Percentiles rank a stretch among this genome's conserved stretches.
Conservation (phyloP, 2,113 vertebrate species). For the Otocyon megalotis region DNA sequence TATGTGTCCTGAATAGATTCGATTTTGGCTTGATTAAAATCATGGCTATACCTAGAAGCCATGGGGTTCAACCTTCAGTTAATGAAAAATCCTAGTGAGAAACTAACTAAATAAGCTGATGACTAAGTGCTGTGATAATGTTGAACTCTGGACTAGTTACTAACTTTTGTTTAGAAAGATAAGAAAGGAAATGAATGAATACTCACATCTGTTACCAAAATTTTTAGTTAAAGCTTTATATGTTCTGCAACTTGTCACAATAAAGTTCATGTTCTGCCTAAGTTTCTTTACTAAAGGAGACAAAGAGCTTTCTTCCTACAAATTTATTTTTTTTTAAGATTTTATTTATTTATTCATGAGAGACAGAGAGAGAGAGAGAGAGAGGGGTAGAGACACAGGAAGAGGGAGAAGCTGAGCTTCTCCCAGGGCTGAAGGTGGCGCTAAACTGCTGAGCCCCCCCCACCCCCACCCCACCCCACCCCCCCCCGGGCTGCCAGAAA, state of each 20-base stretch:
- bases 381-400: too few species aligned
- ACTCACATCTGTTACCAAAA: background rate
- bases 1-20: background rate
- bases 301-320: background rate
- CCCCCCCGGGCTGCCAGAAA: too few species aligned
- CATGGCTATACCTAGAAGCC: background rate
- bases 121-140: background rate
- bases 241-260: background rate
- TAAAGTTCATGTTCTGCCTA: background rate
- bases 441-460: too few species aligned
- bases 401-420: too few species aligned
- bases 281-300: background rate
- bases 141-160: background rate
- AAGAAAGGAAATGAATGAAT: background rate
- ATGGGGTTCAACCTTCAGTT: background rate
- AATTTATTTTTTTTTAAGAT: background rate
- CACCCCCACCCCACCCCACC: too few species aligned
- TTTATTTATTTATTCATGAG: too few species aligned
- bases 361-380: too few species aligned
- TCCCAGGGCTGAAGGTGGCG: too few species aligned
- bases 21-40: background rate
- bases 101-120: background rate
- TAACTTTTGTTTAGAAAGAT: background rate
- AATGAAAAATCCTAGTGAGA: background rate
- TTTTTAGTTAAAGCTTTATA: background rate